Base-by-base conservation (phyloP, 2,113 vertebrate genomes). In the Boulengeromyrus knoepffleri region DNA sequence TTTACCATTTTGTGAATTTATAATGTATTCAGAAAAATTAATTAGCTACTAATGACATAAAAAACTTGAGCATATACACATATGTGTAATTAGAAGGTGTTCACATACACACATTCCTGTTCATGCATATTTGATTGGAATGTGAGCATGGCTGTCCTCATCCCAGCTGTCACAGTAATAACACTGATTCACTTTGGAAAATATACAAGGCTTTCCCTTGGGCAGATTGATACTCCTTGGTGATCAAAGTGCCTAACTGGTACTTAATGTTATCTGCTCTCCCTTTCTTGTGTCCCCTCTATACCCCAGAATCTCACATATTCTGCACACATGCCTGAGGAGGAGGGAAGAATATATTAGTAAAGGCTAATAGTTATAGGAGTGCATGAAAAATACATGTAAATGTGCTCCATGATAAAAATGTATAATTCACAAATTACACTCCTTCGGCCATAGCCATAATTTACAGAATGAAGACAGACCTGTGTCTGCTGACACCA, bases 211-310 rank as follows among this genome's bases (percentile, higher is more conserved):
- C 90, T 90, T 90, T 90, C 90, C 86, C 84, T 53, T n/a, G 70
- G 42, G 66, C 66, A 85, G 88, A 85, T 89, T 91, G 91, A 89
- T 92, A 87, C 88, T 92, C 90, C 84, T 89, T 74, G n/a, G 88
- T 91, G 92, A 93, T 92, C 90, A 93, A 91, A 93, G 92, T 91
- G 90, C 74, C 85, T 88, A 92, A 94, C 92, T 93, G 93, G 88
- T 91, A 89, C 88, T 91, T 91, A 90, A 93, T 92, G 90, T 89
- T 91, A 87, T 89, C 88, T 89, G 84, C 88, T 88, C 58, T 36
- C 53, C 90, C 88, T 74, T 66, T 74, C 42, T 17, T 24, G 17
- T 50, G 19, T 12, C 56, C 52, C 47, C 66, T 87, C 15, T 56
- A n/a, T 58, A 86, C 36, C 47, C 31, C 45, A 27, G 27, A n/a